Conservation (phyloP, 2,113 vertebrate genomes). For the Nannospalax galili region DNA sequence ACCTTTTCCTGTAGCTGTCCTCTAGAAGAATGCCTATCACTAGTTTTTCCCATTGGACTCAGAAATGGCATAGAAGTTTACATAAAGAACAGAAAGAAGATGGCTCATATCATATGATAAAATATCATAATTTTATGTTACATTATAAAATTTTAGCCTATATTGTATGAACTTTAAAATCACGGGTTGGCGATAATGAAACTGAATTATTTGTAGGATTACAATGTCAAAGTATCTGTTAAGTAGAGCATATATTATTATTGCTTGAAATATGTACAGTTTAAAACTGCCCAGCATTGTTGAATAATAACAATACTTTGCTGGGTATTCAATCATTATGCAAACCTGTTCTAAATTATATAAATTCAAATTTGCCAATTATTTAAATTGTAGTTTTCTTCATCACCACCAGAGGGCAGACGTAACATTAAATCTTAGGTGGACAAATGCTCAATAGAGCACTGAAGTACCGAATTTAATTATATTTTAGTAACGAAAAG, state of each 20-base stretch:
- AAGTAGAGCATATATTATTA: constrained; percentile 36
- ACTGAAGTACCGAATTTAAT: constrained; percentile 56
- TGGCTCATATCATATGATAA: constrained; percentile 1
- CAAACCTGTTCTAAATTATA: constrained; percentile 32
- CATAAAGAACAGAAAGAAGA: background rate
- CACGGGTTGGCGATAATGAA: constrained; percentile 1
- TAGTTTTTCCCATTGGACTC: background rate
- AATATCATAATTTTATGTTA: background rate
- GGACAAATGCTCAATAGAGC: background rate
- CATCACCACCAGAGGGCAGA: constrained; percentile 82
- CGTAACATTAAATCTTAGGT: constrained; percentile 70
- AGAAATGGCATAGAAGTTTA: background rate
- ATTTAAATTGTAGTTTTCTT: constrained; percentile 74
- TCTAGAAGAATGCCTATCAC: background rate
- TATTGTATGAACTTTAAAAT: background rate
- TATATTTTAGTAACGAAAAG: constrained; percentile 60
- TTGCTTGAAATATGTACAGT: background rate
- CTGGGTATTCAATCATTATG: background rate
- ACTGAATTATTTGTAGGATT: constrained; percentile 15
- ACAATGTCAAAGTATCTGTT: background rate
- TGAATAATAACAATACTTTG: constrained; percentile 53
- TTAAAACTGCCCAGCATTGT: constrained; percentile 24
- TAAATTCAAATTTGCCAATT: background rate
- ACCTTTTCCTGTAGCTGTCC: background rate
- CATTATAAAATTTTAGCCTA: too few species aligned